These are phyloP conservation scores for Parazoanthus darwini DNA, from an alignment of 92 coral and sea anemone species.

Conservation along the genomic window DNA sequence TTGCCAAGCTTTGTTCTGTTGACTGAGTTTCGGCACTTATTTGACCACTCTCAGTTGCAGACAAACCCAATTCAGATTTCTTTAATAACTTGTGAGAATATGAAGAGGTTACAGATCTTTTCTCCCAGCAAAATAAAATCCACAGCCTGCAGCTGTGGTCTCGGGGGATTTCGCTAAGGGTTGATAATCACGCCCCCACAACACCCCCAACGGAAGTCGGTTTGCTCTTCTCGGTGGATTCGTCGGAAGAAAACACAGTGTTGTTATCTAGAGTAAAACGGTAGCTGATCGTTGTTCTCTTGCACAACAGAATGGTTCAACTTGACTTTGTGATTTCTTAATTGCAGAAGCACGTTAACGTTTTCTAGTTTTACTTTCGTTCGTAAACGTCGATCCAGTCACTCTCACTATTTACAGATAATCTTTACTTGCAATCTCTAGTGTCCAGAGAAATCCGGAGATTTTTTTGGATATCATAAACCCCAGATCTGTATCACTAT, in stretches of 20 bases:
- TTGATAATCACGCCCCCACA: background rate
- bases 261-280: background rate
- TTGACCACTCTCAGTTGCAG: too few relatives aligned
- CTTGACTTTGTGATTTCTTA: background rate
- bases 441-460: background rate
- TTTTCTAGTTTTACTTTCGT: background rate
- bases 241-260: background rate
- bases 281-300: background rate
- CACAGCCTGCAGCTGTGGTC: too few relatives aligned
- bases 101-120: too few relatives aligned
- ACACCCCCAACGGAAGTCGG: conserved; percentile 12
- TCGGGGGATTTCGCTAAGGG: background rate
- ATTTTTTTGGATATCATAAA: too few relatives aligned
- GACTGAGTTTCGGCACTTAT: background rate
- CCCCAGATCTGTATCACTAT: background rate
- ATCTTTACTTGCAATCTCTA: background rate
- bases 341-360: background rate
- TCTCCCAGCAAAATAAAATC: background rate
- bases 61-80: background rate
- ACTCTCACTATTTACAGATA: background rate
- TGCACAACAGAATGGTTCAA: background rate
- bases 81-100: background rate
- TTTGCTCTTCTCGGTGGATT: background rate
- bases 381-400: background rate
- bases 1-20: background rate